Evolutionary conservation across 2,113 vertebrate genomes (phyloP).

Genomic region (Callaeas wilsoni): DNA sequence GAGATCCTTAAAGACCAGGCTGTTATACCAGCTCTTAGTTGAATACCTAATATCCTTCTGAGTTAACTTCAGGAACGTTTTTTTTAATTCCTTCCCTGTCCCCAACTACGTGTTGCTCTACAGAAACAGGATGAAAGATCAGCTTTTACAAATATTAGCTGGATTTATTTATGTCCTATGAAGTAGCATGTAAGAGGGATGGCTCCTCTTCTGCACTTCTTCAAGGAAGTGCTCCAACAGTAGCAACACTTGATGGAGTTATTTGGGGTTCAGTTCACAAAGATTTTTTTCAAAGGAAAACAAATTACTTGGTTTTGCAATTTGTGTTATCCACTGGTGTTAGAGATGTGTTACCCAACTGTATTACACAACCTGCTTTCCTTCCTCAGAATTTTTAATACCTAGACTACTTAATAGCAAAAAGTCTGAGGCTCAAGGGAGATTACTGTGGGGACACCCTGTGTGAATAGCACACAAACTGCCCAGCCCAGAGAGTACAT

Average conservation of each 20-base stretch:
- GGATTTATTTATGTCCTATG: not conserved
- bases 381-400: not conserved
- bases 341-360: not conserved
- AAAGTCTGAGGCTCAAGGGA: not conserved
- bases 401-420: not conserved
- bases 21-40: not conserved
- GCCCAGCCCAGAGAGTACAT: accelerated
- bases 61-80: not conserved
- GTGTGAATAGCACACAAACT: not conserved
- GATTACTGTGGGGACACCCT: not conserved
- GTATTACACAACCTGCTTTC: not conserved
- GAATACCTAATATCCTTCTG: not conserved
- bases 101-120: not conserved
- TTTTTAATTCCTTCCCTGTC: not conserved
- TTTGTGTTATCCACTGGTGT: not conserved
- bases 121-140: not conserved
- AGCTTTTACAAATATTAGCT: not conserved
- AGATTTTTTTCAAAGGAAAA: not conserved
- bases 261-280: not conserved
- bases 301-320: not conserved
- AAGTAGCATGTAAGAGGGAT: not conserved
- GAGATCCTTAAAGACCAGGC: not conserved
- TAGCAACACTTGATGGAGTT: not conserved
- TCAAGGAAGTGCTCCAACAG: not conserved
- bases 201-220: not conserved